Evolutionary conservation across 2,888 invertebrate genomes (phyloP).

Genomic region (Trisateles emortualis): DNA sequence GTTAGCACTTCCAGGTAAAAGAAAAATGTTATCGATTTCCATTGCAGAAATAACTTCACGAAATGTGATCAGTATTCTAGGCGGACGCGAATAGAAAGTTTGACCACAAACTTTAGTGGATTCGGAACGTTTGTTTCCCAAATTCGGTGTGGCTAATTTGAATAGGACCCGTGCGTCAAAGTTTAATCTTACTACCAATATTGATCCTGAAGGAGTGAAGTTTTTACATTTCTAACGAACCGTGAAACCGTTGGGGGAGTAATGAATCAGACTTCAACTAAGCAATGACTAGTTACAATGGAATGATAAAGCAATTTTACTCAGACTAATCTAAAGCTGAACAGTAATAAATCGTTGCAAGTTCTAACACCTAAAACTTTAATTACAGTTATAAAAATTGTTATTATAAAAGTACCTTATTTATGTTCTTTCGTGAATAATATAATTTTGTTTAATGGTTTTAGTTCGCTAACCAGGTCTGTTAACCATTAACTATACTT

Average conservation of each 20-base stretch:
- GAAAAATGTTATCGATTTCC: slow-evolving; percentile 42
- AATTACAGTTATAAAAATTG: neutral
- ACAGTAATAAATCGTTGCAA: slow-evolving; percentile 9
- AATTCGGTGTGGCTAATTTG: slow-evolving; percentile 65
- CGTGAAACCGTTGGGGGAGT: slow-evolving; percentile 61
- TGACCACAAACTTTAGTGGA: slow-evolving; percentile 58
- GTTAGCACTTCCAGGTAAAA: slow-evolving; percentile 50
- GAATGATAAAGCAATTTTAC: slow-evolving; percentile 46
- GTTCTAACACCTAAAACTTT: neutral
- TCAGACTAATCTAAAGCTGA: slow-evolving; percentile 10
- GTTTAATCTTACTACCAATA: slow-evolving; percentile 71
- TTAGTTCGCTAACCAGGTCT: too few species aligned
- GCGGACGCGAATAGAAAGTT: slow-evolving; percentile 52
- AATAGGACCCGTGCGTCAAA: slow-evolving; percentile 63
- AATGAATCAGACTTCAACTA: slow-evolving; percentile 56
- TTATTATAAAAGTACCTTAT: neutral
- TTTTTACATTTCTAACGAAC: slow-evolving; percentile 78
- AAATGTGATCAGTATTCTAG: slow-evolving; percentile 59
- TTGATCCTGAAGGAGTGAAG: slow-evolving; percentile 70
- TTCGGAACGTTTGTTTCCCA: slow-evolving; percentile 55
- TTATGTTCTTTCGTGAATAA: too few species aligned
- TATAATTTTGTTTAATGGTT: too few species aligned
- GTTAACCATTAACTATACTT: neutral
- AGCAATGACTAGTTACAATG: slow-evolving; percentile 42
- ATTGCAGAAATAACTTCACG: slow-evolving; percentile 33